phyloP scores from a whole-genome alignment of 2,113 vertebrate species.

The Zosterops lateralis region DNA sequence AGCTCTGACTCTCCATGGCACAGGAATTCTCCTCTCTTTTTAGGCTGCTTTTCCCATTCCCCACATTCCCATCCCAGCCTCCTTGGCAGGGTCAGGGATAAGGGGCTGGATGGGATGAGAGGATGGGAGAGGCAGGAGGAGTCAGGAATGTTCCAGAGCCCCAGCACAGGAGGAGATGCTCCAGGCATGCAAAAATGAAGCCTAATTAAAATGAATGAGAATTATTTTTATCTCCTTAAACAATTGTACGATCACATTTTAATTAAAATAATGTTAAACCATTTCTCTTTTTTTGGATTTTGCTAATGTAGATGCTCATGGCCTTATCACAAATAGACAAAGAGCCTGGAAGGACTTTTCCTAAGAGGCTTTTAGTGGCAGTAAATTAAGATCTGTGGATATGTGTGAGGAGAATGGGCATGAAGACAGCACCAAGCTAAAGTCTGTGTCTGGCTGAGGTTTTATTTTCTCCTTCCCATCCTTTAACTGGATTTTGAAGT shows the following conservation, averaged over 20 bases:
- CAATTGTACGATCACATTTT: constrained; percentile 24
- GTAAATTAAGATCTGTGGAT: constrained; percentile 5
- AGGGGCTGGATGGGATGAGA: background rate
- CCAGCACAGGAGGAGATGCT: background rate
- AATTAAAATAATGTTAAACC: constrained; percentile 22
- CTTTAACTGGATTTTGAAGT: background rate
- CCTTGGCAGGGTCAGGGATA: background rate
- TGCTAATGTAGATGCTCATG: background rate
- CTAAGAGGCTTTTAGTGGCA: constrained; percentile 37
- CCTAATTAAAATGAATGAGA: constrained; percentile 36
- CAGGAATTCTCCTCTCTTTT: background rate
- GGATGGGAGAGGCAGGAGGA: background rate
- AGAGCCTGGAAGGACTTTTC: background rate
- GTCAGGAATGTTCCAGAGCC: background rate
- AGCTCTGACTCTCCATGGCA: background rate
- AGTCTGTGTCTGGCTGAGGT: background rate
- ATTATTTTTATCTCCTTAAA: constrained; percentile 52
- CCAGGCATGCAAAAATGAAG: background rate
- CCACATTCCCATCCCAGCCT: background rate
- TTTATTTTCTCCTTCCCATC: background rate
- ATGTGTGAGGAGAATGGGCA: background rate
- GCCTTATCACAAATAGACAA: constrained; percentile 12
- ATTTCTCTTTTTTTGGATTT: background rate
- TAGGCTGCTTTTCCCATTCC: background rate
- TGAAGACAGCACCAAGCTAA: background rate